Evolutionary conservation across 2,113 vertebrate species (phyloP), one percentile per base, ranked within the genome.

Genomic region (Calidris pugnax): DNA sequence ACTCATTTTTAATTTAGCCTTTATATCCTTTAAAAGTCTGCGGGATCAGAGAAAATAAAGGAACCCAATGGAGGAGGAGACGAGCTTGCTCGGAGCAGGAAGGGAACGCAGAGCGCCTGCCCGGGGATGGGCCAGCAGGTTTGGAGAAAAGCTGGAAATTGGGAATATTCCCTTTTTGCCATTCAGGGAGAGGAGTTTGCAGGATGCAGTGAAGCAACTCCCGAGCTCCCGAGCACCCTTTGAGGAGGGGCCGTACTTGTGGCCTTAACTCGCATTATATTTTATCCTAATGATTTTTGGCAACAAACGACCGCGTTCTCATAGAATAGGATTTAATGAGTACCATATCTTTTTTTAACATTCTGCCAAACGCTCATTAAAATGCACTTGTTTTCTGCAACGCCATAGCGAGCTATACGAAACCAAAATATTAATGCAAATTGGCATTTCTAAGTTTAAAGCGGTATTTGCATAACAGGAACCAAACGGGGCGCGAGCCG

Each of bases 311-410:
- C 96, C 89, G 97, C 96, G 76, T 97, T 98, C 10, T 97, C 94
- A 96, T 92, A 97, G 95, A 98, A 98, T 97, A 97, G 98, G 89
- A 98, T 98, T 98, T 98, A 99, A 99, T 98, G 98, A 99, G 98
- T 91, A 98, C 98, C 98, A 98, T 98, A 98, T 98, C 91, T 87
- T 98, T 97, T 91, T 91, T 98, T 96, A 97, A 97, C 96, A 87
- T 97, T 96, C 98, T 98, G 98, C 98, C 98, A 98, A 77, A 97
- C 51, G 51, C 97, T 98, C 93, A 97, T 99, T 98, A 98, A 98
- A 97, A 97, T 97, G 96, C 95, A 96, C 96, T 98, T 98, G 97
- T 97, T 97, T 97, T 93, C n/a, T 96, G 97, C 89, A 85, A 96
- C 51, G 96, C 96, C 94, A 96, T 88, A 97, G 91, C 90, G 75